phyloP scores from a whole-genome alignment of 2,888 invertebrate genomes.

The Ceriagrion tenellum region DNA sequence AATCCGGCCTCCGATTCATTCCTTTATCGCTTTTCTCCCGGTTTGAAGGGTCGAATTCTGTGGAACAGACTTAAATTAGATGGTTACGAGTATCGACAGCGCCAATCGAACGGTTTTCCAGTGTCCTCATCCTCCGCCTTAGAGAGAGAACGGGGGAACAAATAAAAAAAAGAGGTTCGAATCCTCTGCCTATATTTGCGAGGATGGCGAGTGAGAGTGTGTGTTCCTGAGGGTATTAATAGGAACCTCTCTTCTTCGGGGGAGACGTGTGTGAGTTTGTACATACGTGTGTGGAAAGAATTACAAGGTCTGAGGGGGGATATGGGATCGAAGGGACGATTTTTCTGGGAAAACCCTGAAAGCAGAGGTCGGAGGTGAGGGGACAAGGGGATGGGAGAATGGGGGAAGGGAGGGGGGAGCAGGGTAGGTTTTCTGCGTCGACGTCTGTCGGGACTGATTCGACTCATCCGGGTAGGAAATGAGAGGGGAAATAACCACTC shows the following conservation, averaged over 20 bases:
- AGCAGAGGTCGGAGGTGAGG: not conserved
- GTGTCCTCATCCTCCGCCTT: not conserved
- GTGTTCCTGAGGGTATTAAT: not conserved
- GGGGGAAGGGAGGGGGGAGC: no score
- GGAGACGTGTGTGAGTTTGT: not conserved
- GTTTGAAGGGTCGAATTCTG: no score
- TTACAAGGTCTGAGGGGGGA: not conserved
- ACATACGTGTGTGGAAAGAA: not conserved
- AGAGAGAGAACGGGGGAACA: not conserved
- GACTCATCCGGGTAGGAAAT: conserved; percentile 27
- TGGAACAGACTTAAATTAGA: no score
- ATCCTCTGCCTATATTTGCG: not conserved
- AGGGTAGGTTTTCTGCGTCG: not conserved
- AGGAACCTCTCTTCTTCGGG: not conserved
- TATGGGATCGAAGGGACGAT: conserved; percentile 1
- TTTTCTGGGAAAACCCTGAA: not conserved
- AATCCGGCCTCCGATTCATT: no score
- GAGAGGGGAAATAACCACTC: conserved; percentile 18
- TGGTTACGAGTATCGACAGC: no score
- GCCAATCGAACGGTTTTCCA: not conserved
- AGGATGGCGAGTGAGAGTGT: not conserved
- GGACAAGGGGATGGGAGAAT: not conserved
- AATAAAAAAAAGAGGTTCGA: not conserved
- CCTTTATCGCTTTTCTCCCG: no score
- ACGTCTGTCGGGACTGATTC: conserved; percentile 23